Evolutionary conservation across 2,113 vertebrate species (phyloP).

Genomic region (Ptyas mucosa): DNA sequence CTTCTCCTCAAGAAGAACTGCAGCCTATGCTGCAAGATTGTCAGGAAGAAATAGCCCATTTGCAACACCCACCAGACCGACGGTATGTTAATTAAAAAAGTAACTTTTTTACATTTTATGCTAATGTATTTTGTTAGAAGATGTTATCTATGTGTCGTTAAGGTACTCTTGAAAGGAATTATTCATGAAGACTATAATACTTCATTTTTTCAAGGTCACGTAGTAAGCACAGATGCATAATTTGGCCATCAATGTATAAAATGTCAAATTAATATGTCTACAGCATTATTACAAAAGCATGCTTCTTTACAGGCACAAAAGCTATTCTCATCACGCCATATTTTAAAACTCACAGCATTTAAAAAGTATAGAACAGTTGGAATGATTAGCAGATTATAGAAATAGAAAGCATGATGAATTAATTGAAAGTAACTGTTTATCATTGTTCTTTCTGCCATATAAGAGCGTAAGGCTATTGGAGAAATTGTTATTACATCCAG

Average conservation of each 20-base stretch:
- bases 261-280: not conserved
- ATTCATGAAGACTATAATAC: not conserved
- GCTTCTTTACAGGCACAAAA: not conserved
- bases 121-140: not conserved
- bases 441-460: not conserved
- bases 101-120: slow-evolving; percentile 16
- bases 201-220: slow-evolving; percentile 24
- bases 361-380: not conserved
- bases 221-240: not conserved
- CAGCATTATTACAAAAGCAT: not conserved
- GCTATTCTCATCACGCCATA: not conserved
- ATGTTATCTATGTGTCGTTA: slow-evolving; percentile 27
- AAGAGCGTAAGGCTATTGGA: not conserved
- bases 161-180: slow-evolving; percentile 28
- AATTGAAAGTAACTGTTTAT: not conserved
- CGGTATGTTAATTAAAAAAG: slow-evolving; percentile 72
- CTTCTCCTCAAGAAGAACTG: slow-evolving; percentile 95
- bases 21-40: slow-evolving; percentile 93
- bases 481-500: not conserved
- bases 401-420: not conserved
- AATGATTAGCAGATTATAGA: not conserved
- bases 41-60: slow-evolving; percentile 73
- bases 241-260: not conserved
- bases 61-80: slow-evolving; percentile 79
- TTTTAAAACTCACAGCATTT: not conserved